Conservation (phyloP, 2,888 invertebrate genomes). For the Plebejus anna region DNA sequence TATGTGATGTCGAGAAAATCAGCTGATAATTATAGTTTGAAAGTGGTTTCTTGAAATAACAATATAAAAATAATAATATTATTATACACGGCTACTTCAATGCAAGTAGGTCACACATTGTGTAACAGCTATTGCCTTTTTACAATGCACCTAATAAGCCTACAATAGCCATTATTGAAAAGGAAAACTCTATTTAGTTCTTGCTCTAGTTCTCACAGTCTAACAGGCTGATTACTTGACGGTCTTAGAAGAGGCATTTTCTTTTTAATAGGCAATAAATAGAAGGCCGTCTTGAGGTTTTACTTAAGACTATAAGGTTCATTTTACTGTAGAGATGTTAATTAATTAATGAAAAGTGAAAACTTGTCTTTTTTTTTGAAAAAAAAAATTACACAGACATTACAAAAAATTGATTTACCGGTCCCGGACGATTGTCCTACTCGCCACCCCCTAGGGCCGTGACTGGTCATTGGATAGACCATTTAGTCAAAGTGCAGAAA, state of each 20-base stretch:
- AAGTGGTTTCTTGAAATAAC: too few relatives aligned
- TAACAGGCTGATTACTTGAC: background rate
- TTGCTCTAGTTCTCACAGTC: slow-evolving; percentile 4
- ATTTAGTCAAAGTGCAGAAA: background rate
- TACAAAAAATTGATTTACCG: too few relatives aligned
- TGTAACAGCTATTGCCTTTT: background rate
- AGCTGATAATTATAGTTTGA: too few relatives aligned
- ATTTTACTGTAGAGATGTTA: too few relatives aligned
- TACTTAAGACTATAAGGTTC: background rate
- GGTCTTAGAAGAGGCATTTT: background rate
- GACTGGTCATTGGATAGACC: too few relatives aligned
- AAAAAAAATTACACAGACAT: too few relatives aligned
- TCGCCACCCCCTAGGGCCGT: too few relatives aligned
- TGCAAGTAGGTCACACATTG: background rate
- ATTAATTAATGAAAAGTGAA: too few relatives aligned
- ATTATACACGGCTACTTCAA: background rate
- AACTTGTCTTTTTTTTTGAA: too few relatives aligned
- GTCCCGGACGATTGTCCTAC: too few relatives aligned
- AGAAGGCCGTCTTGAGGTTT: background rate
- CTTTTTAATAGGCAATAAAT: background rate
- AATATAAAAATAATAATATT: background rate
- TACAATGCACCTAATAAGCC: background rate
- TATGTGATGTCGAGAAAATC: too few relatives aligned
- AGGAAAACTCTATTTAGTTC: slow-evolving; percentile 10
- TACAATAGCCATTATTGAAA: background rate